phyloP scores from a whole-genome alignment of 2,797 vertebrate genomes.

The Pagetopsis macropterus region DNA sequence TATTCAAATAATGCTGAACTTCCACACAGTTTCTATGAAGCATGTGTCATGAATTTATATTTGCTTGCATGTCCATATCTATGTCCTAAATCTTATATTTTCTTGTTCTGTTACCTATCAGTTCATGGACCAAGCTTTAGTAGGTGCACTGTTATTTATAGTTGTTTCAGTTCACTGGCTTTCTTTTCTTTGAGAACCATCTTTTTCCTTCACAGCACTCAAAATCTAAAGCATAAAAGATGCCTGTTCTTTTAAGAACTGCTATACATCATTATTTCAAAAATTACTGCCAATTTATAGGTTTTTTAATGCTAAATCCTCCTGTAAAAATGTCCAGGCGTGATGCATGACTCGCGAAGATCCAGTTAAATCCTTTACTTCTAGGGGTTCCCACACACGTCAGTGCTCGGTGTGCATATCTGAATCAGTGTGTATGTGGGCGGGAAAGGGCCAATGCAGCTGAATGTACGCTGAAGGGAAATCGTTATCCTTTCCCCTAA shows the following conservation, averaged over 20 bases:
- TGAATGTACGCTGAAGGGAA: conserved; percentile 62
- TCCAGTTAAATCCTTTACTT: conserved; percentile 24
- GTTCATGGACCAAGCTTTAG: neutral
- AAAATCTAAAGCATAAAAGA: neutral
- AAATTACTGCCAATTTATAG: neutral
- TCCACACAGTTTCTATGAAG: neutral
- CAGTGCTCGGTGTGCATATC: conserved; percentile 25
- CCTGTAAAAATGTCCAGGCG: conserved; percentile 17
- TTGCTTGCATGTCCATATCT: conserved; percentile 2
- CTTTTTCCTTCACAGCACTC: neutral
- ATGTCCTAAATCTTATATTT: neutral
- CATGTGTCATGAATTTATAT: neutral
- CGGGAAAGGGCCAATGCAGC: conserved; percentile 53
- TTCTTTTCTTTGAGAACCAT: neutral
- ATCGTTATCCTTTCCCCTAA: conserved; percentile 68
- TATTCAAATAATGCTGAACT: neutral
- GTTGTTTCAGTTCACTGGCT: conserved; percentile 2
- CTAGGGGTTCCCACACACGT: conserved; percentile 43
- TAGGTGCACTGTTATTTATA: neutral
- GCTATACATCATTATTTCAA: neutral
- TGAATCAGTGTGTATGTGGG: conserved; percentile 39
- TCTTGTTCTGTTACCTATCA: conserved; percentile 1
- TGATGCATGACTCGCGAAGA: conserved; percentile 25
- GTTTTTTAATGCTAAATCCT: conserved; percentile 24
- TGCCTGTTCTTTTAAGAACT: neutral